Base-by-base conservation (phyloP, 2,797 vertebrate genomes). In the Rhadinocentrus ornatus region DNA sequence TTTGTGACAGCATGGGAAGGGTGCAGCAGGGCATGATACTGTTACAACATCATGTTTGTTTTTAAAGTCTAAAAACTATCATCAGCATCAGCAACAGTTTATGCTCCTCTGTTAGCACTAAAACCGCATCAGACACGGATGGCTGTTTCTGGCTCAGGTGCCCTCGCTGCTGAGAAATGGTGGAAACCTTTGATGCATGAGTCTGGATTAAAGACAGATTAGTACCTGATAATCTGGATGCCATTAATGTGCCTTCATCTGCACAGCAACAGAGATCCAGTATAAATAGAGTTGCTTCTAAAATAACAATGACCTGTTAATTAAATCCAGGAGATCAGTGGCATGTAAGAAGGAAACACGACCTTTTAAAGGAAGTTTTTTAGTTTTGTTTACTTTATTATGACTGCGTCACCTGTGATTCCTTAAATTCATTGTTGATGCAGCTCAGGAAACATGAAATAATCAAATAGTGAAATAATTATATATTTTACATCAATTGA, bases 131-230 rank as follows among this genome's bases (percentile, higher is more conserved):
- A 44, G 16, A 44, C 20, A 4, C 15, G 18, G 4, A 20, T 1
- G 11, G 35, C 41, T 39, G 37, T 39, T 39, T 10, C 37, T 13
- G 29, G 32, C 32, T 64, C 78, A 79, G 67, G 67, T 77, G 22
- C 62, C 35, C 58, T 52, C 46, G 15, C 26, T 4, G 52, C 6
- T 32, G 12, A 26, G 9, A 71, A 46, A 16, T 73, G 6, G 22
- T 48, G 31, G 3, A 41, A 48, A 66, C 58, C 44, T 70, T 16
- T 75, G 62, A 69, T 73, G 68, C n/a, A 46, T 64, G 60, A 3
- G 18, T n/a, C 31, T 63, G 84, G 83, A 88, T 88, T 83, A 88
- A 60, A 61, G 54, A 54, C 53, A 20, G 86, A 89, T 89, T 91
- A 85, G 61, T 0, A 6, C 1, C 16, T 27, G 48, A 0, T 90